These are phyloP conservation scores for Ceratina calcarata DNA, from an alignment of 1,140 invertebrate genomes.

Conservation along the genomic window DNA sequence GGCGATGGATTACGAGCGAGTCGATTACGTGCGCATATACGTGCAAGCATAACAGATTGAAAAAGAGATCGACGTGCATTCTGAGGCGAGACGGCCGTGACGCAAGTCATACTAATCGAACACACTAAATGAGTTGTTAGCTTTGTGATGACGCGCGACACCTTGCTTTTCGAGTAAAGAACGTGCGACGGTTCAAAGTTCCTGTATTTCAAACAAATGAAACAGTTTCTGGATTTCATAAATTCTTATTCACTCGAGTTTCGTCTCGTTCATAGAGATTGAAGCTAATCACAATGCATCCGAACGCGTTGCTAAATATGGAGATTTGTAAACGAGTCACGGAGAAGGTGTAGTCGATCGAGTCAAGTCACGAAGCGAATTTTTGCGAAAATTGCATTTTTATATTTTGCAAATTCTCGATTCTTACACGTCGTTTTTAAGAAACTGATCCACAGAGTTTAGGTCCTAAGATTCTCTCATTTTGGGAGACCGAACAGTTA, in stretches of 20 bases:
- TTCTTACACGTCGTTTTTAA: neutral
- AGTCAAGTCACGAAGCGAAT: neutral
- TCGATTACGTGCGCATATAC: neutral
- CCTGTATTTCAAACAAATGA: neutral
- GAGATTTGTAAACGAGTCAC: neutral
- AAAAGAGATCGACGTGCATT: neutral
- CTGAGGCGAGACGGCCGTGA: neutral
- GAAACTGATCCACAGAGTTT: neutral
- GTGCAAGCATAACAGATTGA: neutral
- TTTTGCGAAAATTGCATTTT: neutral
- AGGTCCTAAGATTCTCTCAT: too few species aligned
- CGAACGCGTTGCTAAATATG: too few species aligned
- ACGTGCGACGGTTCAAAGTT: neutral
- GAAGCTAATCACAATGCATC: too few species aligned
- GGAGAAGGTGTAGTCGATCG: neutral
- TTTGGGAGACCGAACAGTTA: too few species aligned
- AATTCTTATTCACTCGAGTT: too few species aligned
- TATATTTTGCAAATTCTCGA: too few species aligned
- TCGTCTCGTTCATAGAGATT: too few species aligned
- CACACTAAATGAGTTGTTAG: neutral
- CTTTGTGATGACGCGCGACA: neutral
- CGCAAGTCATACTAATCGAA: constrained; percentile 3
- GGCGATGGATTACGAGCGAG: neutral
- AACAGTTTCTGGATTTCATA: too few species aligned
- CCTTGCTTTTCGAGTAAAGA: neutral